Evolutionary conservation across 23 tunicate genomes (phyloP).

Genomic region (Styela plicata): DNA sequence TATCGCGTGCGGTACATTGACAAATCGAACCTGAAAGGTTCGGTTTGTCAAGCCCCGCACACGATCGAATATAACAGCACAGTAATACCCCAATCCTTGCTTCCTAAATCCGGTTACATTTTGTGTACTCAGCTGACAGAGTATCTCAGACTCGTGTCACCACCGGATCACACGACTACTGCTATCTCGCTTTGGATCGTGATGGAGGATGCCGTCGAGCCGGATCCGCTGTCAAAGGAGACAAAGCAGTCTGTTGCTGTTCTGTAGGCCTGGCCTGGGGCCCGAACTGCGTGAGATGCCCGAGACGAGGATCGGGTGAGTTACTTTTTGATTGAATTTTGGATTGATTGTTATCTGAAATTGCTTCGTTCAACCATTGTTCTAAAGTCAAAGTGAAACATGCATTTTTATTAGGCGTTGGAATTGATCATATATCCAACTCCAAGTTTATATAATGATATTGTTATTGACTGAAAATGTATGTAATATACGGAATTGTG

Average conservation of each 20-base stretch:
- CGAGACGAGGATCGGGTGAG: not conserved
- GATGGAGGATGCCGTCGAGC: slow-evolving; percentile 6
- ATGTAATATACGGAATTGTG: too few relatives aligned
- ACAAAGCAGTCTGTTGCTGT: slow-evolving; percentile 31
- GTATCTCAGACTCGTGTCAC: not conserved
- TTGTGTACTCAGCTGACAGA: not conserved
- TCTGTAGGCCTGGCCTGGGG: slow-evolving; percentile 33
- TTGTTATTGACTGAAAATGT: too few relatives aligned
- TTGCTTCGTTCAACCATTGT: not conserved
- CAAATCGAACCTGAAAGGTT: too few relatives aligned
- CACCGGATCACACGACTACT: not conserved
- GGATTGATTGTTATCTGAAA: not conserved
- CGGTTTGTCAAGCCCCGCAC: too few relatives aligned
- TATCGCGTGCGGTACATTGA: too few relatives aligned
- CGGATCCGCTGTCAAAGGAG: slow-evolving; percentile 11
- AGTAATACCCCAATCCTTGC: not conserved
- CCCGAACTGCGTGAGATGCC: slow-evolving; percentile 11
- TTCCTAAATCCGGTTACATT: not conserved
- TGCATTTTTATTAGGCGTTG: too few relatives aligned
- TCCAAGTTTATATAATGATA: too few relatives aligned
- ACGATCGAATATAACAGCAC: too few relatives aligned
- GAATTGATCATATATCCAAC: too few relatives aligned
- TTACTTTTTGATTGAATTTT: not conserved
- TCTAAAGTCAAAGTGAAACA: not conserved
- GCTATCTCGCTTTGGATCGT: slow-evolving; percentile 7